phyloP scores from a whole-genome alignment of 1,140 invertebrate genomes.

The Heliconius hewitsoni region DNA sequence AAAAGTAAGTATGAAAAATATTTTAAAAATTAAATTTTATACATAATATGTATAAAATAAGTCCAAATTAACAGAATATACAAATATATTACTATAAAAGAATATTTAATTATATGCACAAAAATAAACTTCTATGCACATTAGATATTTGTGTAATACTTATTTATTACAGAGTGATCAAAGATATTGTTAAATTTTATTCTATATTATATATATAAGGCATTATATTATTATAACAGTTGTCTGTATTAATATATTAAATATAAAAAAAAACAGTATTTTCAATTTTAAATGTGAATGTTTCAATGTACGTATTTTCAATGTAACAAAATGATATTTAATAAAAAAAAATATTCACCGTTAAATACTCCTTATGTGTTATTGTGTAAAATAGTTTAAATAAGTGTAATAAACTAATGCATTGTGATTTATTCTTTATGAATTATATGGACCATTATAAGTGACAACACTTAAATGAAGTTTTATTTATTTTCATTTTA shows the following conservation, averaged over 20 bases:
- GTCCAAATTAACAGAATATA: neutral
- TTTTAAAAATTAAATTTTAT: neutral
- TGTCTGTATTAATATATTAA: slow-evolving; percentile 17
- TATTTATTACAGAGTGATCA: slow-evolving; percentile 12
- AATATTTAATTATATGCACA: slow-evolving; percentile 2
- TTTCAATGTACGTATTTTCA: slow-evolving; percentile 37
- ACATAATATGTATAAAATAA: neutral
- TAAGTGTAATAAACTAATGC: slow-evolving; percentile 61
- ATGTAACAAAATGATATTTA: slow-evolving; percentile 40
- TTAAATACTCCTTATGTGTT: slow-evolving; percentile 69
- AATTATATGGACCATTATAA: slow-evolving; percentile 79
- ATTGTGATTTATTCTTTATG: slow-evolving; percentile 79
- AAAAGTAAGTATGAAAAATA: neutral
- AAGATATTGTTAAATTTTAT: slow-evolving; percentile 10
- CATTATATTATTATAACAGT: slow-evolving; percentile 5
- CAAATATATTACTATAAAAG: neutral
- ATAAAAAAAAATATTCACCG: slow-evolving; percentile 45
- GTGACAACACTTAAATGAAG: slow-evolving; percentile 51
- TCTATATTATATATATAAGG: neutral
- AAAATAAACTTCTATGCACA: slow-evolving; percentile 2
- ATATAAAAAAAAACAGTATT: slow-evolving; percentile 28
- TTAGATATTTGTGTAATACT: slow-evolving; percentile 1
- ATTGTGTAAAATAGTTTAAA: slow-evolving; percentile 61
- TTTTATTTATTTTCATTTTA: slow-evolving; percentile 49
- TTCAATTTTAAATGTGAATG: slow-evolving; percentile 31